phyloP scores from a whole-genome alignment of 2,888 invertebrate genomes.

The Balanococcus diminutus region DNA sequence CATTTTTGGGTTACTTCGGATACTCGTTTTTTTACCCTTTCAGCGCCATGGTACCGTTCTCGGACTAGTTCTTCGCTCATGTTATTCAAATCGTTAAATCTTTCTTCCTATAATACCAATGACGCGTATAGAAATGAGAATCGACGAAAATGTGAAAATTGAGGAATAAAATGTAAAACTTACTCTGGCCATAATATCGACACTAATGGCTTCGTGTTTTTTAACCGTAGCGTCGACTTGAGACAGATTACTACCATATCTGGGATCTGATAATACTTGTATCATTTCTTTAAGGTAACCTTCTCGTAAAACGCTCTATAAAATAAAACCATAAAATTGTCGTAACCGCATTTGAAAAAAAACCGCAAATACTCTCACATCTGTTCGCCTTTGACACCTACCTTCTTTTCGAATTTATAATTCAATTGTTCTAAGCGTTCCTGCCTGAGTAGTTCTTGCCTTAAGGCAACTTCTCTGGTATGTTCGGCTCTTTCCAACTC shows the following conservation, averaged over 20 bases:
- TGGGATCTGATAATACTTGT: slow-evolving; percentile 88
- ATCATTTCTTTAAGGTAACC: slow-evolving; percentile 98
- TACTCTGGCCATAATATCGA: slow-evolving; percentile 89
- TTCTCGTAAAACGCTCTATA: slow-evolving; percentile 84
- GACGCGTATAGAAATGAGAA: neutral
- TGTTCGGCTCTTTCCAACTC: slow-evolving; percentile 92
- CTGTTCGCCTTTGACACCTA: slow-evolving; percentile 59
- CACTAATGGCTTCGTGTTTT: slow-evolving; percentile 97
- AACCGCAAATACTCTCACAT: neutral
- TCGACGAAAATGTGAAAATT: neutral
- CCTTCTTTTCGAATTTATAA: slow-evolving; percentile 94
- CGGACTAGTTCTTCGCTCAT: slow-evolving; percentile 91
- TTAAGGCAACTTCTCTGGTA: slow-evolving; percentile 86
- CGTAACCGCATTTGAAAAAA: neutral
- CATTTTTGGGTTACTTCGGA: slow-evolving; percentile 84
- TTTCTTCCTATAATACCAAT: slow-evolving; percentile 70
- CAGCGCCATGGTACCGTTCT: slow-evolving; percentile 90
- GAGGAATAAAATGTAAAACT: slow-evolving; percentile 57
- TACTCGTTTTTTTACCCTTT: slow-evolving; percentile 74
- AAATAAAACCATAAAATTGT: slow-evolving; percentile 43
- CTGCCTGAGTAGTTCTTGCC: slow-evolving; percentile 88
- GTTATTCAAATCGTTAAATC: slow-evolving; percentile 89
- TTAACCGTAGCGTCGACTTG: slow-evolving; percentile 97
- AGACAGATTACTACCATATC: slow-evolving; percentile 86
- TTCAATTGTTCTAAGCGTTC: slow-evolving; percentile 93